Conservation (phyloP, 2,797 vertebrate species). For the Garrulus glandarius region DNA sequence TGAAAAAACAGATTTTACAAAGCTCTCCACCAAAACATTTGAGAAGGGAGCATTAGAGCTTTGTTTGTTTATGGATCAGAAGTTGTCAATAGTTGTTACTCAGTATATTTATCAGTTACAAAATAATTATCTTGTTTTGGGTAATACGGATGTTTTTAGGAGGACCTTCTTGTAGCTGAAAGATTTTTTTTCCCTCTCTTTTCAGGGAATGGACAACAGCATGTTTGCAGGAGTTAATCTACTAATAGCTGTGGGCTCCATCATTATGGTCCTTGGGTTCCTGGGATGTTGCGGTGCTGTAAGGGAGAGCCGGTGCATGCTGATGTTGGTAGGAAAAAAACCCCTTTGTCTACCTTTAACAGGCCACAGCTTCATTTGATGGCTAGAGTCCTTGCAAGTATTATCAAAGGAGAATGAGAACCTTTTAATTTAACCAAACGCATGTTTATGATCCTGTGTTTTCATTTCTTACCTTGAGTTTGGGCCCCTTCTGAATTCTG, state of each 20-base stretch:
- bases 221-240: constrained; percentile 48
- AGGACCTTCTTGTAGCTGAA: neutral
- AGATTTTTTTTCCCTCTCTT: neutral
- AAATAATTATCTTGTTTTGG: neutral
- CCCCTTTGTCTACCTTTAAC: neutral
- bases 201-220: constrained; percentile 11
- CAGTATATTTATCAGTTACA: neutral
- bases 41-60: neutral
- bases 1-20: neutral
- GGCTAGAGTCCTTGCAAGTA: neutral
- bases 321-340: constrained; percentile 78
- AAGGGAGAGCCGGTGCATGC: constrained; percentile 84
- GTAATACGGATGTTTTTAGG: neutral
- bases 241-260: constrained; percentile 81
- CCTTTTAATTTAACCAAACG: neutral
- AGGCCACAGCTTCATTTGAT: neutral
- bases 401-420: neutral
- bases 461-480: neutral
- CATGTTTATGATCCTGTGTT: neutral
- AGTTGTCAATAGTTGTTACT: neutral
- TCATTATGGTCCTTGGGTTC: constrained; percentile 89
- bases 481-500: neutral
- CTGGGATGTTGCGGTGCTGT: constrained; percentile 88
- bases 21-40: neutral
- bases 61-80: neutral